Evolutionary conservation across 2,797 vertebrate species (phyloP), one percentile per base, ranked within the genome.

Genomic region (Schizothorax lantsangensis): DNA sequence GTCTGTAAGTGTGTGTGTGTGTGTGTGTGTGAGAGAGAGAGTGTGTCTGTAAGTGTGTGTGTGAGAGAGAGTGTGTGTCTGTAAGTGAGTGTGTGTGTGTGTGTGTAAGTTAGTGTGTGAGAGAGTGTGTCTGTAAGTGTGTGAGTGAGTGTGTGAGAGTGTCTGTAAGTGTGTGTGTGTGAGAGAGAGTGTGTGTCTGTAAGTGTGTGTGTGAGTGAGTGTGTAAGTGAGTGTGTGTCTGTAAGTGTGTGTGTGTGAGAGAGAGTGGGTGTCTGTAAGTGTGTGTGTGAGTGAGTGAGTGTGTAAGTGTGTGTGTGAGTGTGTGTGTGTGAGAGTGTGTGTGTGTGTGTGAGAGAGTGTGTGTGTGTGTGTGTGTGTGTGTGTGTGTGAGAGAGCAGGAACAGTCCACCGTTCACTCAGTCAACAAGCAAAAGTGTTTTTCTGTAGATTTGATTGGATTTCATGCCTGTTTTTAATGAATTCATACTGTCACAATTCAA

Each of bases 1-100:
- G 33, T 64, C 5, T 11, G 33, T 23, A 88, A 78, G 82, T 1
- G 30, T 1, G 30, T 30, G 30, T 74, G 74, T 57, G 89, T 91
- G 64, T 88, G 91, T 90, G 19, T 2, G 45, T 1, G 43, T 8
- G 33, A 1, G 49, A 17, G 49, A 52, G 52, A 19, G 19, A 10
- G 49, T 9, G 43, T 86, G 91, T 92, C 92, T 93, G 88, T 80
- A 81, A 73, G 73, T 69, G 88, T 91, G 62, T 89, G 91, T 91
- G 91, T 92, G 91, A 90, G 33, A 33, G 38, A 38, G 38, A 6
- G 38, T 43, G 8, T 43, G 40, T 40, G 40, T 40, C n/a, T n/a
- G n/a, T n/a, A n/a, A n/a, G 40, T 8, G 38, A 6, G 38, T 38
- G 38, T 38, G 33, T 89, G 88, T 36, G 71, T 54, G 86, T 78